Base-by-base conservation (phyloP, 1,140 invertebrate genomes). In the Zaprionus capensis region DNA sequence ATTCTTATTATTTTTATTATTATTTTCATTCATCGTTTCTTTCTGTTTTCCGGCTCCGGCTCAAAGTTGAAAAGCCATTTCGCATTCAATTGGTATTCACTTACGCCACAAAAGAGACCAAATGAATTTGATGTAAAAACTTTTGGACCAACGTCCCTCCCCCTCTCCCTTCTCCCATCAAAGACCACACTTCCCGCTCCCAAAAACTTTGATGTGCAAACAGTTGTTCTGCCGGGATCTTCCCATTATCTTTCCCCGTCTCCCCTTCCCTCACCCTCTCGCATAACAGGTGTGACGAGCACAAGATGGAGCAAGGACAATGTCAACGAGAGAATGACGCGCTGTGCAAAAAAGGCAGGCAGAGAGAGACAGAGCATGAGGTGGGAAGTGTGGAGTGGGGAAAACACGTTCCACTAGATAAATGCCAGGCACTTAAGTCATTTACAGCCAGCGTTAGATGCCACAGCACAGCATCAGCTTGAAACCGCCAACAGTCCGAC, bases 51-150 rank as follows among this genome's bases (percentile, higher is more conserved):
- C 49, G 41, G 41, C 49, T 22, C 56, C 34, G 58, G 24, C 44
- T 36, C 65, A 83, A 82, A 87, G 80, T 87, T 87, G 64, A 71
- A 83, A 87, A 87, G 84, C 83, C 84, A 87, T 86, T 86, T 87
- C 65, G 63, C 83, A 85, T 82, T 73, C 83, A 86, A 82, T 80
- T 76, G 72, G 49, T 55, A 82, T 76, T 76, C 69, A 76, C 80
- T 79, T 72, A 71, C 55, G 63, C 69, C 74, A 73, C 80, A 73
- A 80, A 80, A 69, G 70, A 78, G 63, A 71, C 55, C 83, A 80
- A 82, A 88, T 88, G 83, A 87, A 87, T 88, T 87, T 87, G 78
- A 88, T 88, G 73, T 88, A 77, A 80, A 87, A 87, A 78, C 77
- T 83, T 79, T 85, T 66, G 44, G 51, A 51, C 20, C 46, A n/a